Evolutionary conservation across 1,140 invertebrate genomes (phyloP).

Genomic region (Bicyclus anynana): DNA sequence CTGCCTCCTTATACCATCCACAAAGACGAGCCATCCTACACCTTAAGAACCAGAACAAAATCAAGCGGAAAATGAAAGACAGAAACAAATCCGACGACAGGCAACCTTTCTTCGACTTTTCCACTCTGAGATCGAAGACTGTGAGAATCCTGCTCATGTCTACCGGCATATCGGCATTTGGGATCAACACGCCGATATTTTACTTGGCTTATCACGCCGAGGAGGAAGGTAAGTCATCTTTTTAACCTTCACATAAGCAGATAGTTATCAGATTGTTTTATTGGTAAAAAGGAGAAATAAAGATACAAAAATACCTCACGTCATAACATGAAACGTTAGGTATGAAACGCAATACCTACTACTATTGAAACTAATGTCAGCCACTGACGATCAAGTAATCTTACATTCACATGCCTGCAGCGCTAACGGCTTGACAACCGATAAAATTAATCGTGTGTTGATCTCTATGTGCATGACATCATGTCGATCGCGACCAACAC

Average conservation of each 20-base stretch:
- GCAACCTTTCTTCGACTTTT: slow-evolving; percentile 91
- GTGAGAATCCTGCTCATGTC: slow-evolving; percentile 90
- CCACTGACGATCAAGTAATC: too few species aligned
- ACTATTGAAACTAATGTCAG: too few species aligned
- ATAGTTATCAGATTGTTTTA: background rate
- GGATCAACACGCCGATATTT: slow-evolving; percentile 92
- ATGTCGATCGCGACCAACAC: too few species aligned
- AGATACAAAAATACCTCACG: background rate
- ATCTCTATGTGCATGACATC: too few species aligned
- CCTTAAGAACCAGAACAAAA: slow-evolving; percentile 89
- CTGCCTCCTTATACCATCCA: slow-evolving; percentile 93
- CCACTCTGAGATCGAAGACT: slow-evolving; percentile 89
- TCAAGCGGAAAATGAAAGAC: slow-evolving; percentile 88
- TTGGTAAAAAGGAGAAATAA: background rate
- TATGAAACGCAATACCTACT: too few species aligned
- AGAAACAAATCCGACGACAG: slow-evolving; percentile 86
- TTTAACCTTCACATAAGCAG: background rate
- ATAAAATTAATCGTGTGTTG: too few species aligned
- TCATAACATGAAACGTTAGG: too few species aligned
- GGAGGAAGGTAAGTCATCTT: slow-evolving; percentile 78
- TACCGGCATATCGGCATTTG: slow-evolving; percentile 86
- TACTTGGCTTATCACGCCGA: slow-evolving; percentile 88
- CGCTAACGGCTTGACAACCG: too few species aligned
- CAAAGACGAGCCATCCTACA: slow-evolving; percentile 92
- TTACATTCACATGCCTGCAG: too few species aligned